Conservation (phyloP, 2,888 invertebrate species). For the Chrysomela aeneicollis region DNA sequence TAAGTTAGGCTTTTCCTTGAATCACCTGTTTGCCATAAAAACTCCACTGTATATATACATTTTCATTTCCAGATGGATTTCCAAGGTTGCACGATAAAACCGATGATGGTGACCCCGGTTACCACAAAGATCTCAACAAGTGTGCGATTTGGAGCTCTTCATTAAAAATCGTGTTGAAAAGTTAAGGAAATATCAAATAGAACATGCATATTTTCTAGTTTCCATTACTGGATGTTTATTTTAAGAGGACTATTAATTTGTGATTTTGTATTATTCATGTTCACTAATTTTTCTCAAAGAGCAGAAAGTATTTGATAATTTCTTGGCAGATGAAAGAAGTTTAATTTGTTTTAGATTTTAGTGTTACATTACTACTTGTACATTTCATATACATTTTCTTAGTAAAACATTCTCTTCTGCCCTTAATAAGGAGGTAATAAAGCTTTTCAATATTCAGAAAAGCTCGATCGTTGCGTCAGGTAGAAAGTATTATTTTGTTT, state of each 20-base stretch:
- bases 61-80: neutral
- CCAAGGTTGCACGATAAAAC: neutral
- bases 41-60: too few relatives aligned
- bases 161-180: neutral
- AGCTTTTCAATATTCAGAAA: too few relatives aligned
- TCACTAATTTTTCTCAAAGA: neutral
- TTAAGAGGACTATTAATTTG: neutral
- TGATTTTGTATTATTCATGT: neutral
- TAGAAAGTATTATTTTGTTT: too few relatives aligned
- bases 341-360: neutral
- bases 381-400: neutral
- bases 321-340: neutral
- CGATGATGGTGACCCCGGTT: constrained; percentile 35
- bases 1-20: too few relatives aligned
- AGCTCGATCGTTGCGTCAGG: too few relatives aligned
- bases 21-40: too few relatives aligned
- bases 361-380: neutral
- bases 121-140: constrained; percentile 28
- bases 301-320: neutral
- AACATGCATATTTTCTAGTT: too few relatives aligned
- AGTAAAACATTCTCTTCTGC: neutral
- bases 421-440: too few relatives aligned
- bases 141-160: neutral
- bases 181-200: too few relatives aligned
- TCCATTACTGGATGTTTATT: neutral